Evolutionary conservation across 2,797 vertebrate species (phyloP), one percentile per base, ranked within the genome.

Genomic region (Eulemur rubriventer): DNA sequence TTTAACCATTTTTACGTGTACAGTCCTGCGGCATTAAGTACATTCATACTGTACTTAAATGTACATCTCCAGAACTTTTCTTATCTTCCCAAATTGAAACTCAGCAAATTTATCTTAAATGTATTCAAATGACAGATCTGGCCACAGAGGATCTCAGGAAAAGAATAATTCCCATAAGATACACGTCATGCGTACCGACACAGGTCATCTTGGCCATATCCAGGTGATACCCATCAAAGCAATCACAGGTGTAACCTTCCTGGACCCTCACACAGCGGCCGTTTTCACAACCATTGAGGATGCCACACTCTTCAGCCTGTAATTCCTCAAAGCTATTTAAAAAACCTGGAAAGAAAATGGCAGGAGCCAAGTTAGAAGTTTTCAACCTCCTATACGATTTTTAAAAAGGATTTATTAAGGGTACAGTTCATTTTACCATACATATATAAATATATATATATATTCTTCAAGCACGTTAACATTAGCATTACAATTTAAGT

Each of bases 191-290:
- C 99, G 99, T 98, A 99, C 99, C 99, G 0, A 99, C 97, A 97
- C 99, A 99, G 97, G 99, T 99, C 99, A 99, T 99, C 98, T 99
- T 99, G 96, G 99, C 99, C 98, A 99, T 99, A 96, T 99, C 99
- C 96, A 99, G 97, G 95, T 99, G 99, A 98, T 99, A 99, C 14
- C 99, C 99, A 0, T 99, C 99, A 50, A 99, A 99, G 99, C 99
- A 99, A 97, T 99, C 99, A 2, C 99, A 99, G 65, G 99, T 99
- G 97, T 99, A 99, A 5, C 99, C 99, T 93, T 99, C 99, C 96
- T 99, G 99, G 30, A 99, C 99, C 38, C 99, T 98, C 13, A 99
- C 99, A 22, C 99, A 99, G 11, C 99, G 99, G 0, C 99, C 99
- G 0, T 99, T 99, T 97, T 99, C 99, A 97, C 99, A 99, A 50